Conservation (phyloP, 1,140 invertebrate species). For the Oncopeltus fasciatus region DNA sequence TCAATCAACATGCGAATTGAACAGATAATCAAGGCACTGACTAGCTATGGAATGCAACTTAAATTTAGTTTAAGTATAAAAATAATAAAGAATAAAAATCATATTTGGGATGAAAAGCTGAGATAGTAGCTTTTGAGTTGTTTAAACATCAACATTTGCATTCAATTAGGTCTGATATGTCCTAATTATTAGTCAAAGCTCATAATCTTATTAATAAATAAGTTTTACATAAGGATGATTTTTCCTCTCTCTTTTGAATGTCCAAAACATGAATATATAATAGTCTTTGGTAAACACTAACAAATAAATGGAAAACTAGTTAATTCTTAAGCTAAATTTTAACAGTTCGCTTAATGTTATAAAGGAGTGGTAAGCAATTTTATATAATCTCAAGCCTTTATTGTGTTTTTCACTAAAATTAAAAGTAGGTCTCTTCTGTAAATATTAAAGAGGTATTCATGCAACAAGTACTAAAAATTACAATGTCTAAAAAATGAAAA, state of each 20-base stretch:
- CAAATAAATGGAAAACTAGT: neutral
- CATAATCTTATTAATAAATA: no score
- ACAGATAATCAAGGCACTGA: constrained; percentile 2
- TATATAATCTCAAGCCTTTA: no score
- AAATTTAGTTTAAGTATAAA: neutral
- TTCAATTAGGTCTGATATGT: neutral
- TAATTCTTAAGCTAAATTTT: neutral
- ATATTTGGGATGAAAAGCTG: neutral
- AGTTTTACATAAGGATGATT: no score
- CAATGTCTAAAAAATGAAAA: no score
- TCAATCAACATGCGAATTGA: neutral
- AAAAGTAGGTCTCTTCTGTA: no score
- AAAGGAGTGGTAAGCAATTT: no score
- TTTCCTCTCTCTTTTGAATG: no score
- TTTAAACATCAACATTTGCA: neutral
- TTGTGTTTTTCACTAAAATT: no score
- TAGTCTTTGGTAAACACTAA: constrained; percentile 1
- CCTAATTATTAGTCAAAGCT: neutral
- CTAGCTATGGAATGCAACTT: constrained; percentile 8
- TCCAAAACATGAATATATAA: neutral
- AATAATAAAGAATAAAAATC: neutral
- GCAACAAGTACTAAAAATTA: no score
- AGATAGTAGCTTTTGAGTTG: no score
- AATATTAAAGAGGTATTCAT: no score
- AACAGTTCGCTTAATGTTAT: neutral